Evolutionary conservation across 2,113 vertebrate genomes (phyloP), one percentile per base, ranked within the genome.

Genomic region (Trinectes maculatus): DNA sequence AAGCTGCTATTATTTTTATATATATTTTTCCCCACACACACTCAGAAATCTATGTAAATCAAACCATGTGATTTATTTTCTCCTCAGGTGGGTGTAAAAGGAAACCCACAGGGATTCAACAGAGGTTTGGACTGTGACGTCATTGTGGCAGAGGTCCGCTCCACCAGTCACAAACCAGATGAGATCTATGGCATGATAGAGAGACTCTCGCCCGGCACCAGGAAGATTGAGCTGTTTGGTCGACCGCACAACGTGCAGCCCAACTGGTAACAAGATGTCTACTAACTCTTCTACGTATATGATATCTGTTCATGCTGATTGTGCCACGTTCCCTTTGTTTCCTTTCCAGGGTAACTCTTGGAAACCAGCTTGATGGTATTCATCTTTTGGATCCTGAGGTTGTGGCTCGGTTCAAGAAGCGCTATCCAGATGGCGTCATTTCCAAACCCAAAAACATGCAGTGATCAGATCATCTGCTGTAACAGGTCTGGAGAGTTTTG

Each of bases 171-270:
- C 84, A 98, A 98, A 76, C 96, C 96, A 13, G 95, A 98, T 36
- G 95, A 98, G 86, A 98, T 98, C 76, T 97, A 97, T 34, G 96
- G 96, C 10, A 98, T 97, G 95, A 98, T 98, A 0, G 96, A 98
- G 79, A 94, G 95, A 46, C 91, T 97, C 0, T 97, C 95, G 0
- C 95, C 95, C 0, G 96, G 96, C 13, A 97, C 95, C 37, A 91
- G 95, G 25, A 97, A 98, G 85, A 97, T 98, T 3, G 96, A 97
- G 71, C 88, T 98, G 39, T 98, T 96, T 34, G 96, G 95, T 16
- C 89, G 96, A 28, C 95, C 96, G 8, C 96, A 98, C 85, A 98
- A 97, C n/a, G 94, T 97, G 16, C 96, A 97, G 25, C 95, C 95
- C 60, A 98, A 97, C 85, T 98, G 95, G 96, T 96, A 83, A 55